A percentile compares a stretch with the other conserved stretches of the same genome.
Evolutionary conservation across 2,888 invertebrate species (phyloP).

Genomic region (Pedicia rivosa): DNA sequence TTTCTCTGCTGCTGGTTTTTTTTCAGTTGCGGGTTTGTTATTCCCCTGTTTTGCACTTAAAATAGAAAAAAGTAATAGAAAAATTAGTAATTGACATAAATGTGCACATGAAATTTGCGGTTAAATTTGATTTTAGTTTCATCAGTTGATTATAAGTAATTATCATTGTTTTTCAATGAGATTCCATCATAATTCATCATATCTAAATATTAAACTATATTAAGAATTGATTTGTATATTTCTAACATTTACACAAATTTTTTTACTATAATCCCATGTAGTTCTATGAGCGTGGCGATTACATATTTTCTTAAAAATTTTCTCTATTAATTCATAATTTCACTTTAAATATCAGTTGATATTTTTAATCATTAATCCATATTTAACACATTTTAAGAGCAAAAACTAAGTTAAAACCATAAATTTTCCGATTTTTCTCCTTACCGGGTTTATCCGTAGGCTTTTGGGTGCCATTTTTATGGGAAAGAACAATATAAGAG

Average conservation of each 20-base stretch:
- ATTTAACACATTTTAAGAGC: conserved; percentile 8
- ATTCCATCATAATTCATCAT: too few relatives aligned
- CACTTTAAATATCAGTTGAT: background rate
- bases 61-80: too few relatives aligned
- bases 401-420: conserved; percentile 9
- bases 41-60: conserved; percentile 24
- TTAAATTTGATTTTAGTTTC: too few relatives aligned
- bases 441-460: conserved; percentile 74
- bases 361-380: conserved; percentile 9
- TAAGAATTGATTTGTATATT: too few relatives aligned
- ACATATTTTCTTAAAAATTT: conserved; percentile 7
- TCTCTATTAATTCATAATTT: conserved; percentile 5
- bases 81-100: too few relatives aligned
- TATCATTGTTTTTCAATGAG: too few relatives aligned
- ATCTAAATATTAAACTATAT: too few relatives aligned
- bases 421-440: conserved; percentile 19
- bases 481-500: conserved; percentile 23
- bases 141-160: too few relatives aligned
- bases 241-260: too few relatives aligned
- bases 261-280: too few relatives aligned
- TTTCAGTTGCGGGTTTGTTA: conserved; percentile 23
- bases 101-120: too few relatives aligned
- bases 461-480: conserved; percentile 76
- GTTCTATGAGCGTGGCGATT: conserved; percentile 31
- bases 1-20: conserved; percentile 18